Base-by-base conservation (phyloP, 92 coral and sea anemone species). In the Heliopora coerulea region DNA sequence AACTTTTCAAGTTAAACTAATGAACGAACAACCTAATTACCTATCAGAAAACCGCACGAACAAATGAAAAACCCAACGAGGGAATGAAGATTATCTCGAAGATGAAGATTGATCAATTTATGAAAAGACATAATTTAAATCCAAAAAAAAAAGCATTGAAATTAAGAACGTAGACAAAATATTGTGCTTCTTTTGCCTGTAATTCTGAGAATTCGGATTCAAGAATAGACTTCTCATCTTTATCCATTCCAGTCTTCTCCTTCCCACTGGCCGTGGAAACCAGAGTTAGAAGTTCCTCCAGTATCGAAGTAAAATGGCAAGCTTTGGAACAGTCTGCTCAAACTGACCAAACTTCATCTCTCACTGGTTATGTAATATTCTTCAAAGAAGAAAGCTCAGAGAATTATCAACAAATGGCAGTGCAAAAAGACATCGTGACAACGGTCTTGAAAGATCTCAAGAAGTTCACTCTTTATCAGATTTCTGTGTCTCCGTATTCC, bases 401-500 rank as follows among this genome's bases (percentile, higher is more conserved):
- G 1, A 12, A 25, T 13, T 67, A 67, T 39, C 74, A 67, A 24
- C 18, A 44, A 44, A 46, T 67, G 13, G 74, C 57, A 10, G 39
- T 30, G 1, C 48, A 49, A 3, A 29, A 30, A n/a, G 32, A 0
- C 15, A 1, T 30, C 40, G 30, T 67, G 7, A 4, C 18, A 31
- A 21, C 42, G 35, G 14, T 20, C 46, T 44, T 67, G 39, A 19
- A 67, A 26, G 79, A 63, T 3, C 65, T 85, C 33, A 61, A 54
- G 32, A 42, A 78, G 54, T 68, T 67, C 58, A 78, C 87, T 13
- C 32, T 34, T 27, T 78, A 78, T 35, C 48, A 49, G 9, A 20
- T 83, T n/a, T 64, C 62, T 6, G 62, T 83, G 8, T 74, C 73
- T 3, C 75, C 79, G 15, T 31, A 18, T 49, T 67, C 56, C 62